Conservation (phyloP, 2,888 invertebrate species). For the Aplocera efformata region DNA sequence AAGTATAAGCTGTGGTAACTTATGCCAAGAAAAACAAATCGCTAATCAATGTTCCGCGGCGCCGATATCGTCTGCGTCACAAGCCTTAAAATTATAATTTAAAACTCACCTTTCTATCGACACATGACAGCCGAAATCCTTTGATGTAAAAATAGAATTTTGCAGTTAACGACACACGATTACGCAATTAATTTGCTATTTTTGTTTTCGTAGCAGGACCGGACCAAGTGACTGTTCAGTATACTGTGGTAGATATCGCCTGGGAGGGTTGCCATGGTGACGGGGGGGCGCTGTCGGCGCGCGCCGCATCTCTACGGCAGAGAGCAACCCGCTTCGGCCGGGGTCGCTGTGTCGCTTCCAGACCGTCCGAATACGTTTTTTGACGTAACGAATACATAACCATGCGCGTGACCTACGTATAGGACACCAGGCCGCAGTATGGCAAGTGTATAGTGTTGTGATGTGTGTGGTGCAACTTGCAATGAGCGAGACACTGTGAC, state of each 20-base stretch:
- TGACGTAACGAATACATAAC: conserved; percentile 51
- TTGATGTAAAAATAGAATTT: conserved; percentile 57
- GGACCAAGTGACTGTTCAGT: conserved; percentile 36
- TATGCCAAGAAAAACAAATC: conserved; percentile 1
- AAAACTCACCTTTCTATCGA: conserved; percentile 40
- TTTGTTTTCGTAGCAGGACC: conserved; percentile 70
- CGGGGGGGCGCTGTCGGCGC: conserved; percentile 73
- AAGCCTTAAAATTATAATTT: conserved; percentile 9
- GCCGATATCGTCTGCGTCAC: conserved; percentile 11
- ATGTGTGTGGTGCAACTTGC: conserved; percentile 61
- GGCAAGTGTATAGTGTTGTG: conserved; percentile 41
- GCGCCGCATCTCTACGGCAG: conserved; percentile 70
- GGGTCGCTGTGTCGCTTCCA: conserved; percentile 56
- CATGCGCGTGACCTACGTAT: conserved; percentile 39
- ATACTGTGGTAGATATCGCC: conserved; percentile 50
- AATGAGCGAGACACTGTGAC: conserved; percentile 67
- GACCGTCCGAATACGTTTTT: conserved; percentile 47
- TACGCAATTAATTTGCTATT: conserved; percentile 77
- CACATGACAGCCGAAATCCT: conserved; percentile 40
- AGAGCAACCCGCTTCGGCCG: conserved; percentile 62
- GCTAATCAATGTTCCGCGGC: conserved; percentile 23
- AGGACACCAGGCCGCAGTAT: conserved; percentile 2
- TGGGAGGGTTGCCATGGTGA: conserved; percentile 66
- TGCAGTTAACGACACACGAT: conserved; percentile 61
- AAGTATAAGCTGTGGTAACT: too few species aligned